phyloP scores from a whole-genome alignment of 1,140 invertebrate genomes.

The Sminthurinus signatus region DNA sequence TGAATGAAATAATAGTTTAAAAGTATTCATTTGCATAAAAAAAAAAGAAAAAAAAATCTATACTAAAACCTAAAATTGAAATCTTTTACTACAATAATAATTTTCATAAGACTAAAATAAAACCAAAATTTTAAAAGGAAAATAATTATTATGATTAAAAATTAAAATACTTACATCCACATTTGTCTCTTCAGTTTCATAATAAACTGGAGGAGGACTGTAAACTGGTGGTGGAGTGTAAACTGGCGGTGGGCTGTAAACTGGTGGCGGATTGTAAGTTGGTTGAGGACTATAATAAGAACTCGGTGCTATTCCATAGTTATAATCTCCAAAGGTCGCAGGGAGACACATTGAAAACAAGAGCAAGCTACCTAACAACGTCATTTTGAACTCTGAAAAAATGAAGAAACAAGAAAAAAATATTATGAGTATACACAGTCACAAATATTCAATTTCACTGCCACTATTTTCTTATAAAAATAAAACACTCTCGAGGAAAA shows the following conservation, averaged over 20 bases:
- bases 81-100: not conserved
- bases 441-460: too few relatives aligned
- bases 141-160: too few relatives aligned
- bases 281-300: not conserved
- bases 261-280: too few relatives aligned
- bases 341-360: conserved; percentile 14
- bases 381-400: conserved; percentile 14
- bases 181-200: conserved; percentile 33
- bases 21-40: too few relatives aligned
- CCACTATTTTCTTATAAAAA: too few relatives aligned
- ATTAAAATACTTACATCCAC: conserved; percentile 30
- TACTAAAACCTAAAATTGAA: not conserved
- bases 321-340: conserved; percentile 1
- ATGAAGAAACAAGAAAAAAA: too few relatives aligned
- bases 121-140: too few relatives aligned
- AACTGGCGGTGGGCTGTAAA: not conserved
- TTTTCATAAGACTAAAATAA: not conserved
- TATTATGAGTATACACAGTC: too few relatives aligned
- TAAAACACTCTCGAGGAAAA: too few relatives aligned
- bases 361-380: not conserved
- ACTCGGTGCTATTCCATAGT: not conserved
- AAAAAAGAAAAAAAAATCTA: not conserved
- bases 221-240: conserved; percentile 1
- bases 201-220: conserved; percentile 16
- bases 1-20: too few relatives aligned